These are phyloP conservation scores for Drosophila parvula DNA, from an alignment of 1,140 invertebrate genomes.

Conservation along the genomic window DNA sequence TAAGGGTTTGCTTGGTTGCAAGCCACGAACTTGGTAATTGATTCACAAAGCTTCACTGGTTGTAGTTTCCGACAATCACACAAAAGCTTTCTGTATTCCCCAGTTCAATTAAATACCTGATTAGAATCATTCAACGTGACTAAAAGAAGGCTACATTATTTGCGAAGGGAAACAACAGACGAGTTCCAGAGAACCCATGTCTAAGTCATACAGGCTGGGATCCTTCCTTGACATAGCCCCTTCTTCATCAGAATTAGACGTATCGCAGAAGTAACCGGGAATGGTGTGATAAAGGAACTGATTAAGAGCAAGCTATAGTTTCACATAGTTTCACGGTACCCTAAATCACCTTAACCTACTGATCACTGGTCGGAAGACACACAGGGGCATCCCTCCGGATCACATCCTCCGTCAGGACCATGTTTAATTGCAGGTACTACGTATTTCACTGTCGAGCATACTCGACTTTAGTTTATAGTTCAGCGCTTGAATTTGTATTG, in stretches of 20 bases:
- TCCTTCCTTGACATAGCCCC: slow-evolving; percentile 86
- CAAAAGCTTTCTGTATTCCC: background rate
- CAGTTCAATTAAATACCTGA: background rate
- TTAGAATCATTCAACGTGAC: background rate
- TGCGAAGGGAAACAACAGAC: background rate
- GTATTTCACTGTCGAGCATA: no score
- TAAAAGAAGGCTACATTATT: background rate
- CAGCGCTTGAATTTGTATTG: no score
- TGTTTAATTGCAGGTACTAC: no score
- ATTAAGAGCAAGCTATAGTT: no score
- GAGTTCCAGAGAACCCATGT: slow-evolving; percentile 84
- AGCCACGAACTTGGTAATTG: background rate
- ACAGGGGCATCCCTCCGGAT: slow-evolving; percentile 90
- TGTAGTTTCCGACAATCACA: background rate
- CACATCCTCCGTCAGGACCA: slow-evolving; percentile 90
- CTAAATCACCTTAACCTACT: no score
- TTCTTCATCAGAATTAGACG: slow-evolving; percentile 85
- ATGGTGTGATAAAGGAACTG: slow-evolving; percentile 87
- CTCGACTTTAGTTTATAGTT: no score
- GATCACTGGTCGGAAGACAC: slow-evolving; percentile 89
- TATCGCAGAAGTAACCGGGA: slow-evolving; percentile 86
- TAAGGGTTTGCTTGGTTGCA: background rate
- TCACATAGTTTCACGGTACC: no score
- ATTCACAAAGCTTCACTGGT: background rate
- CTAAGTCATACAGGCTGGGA: slow-evolving; percentile 87